Conservation (phyloP, 1,140 invertebrate species). For the Pteromalus puparum region DNA sequence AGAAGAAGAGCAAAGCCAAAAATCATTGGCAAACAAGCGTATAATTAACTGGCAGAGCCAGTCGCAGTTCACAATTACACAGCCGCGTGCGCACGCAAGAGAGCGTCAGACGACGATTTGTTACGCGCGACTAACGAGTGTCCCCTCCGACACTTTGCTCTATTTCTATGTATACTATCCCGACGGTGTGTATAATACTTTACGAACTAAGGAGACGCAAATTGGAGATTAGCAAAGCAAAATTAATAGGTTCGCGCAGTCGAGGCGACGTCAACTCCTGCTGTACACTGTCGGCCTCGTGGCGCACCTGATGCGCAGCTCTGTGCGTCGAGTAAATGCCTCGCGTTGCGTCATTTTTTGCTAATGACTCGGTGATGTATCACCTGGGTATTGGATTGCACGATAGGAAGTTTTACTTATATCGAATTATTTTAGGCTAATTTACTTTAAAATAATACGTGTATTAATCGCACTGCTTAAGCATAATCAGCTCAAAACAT, state of each 20-base stretch:
- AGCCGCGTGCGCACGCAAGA: background rate
- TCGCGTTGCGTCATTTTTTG: too few species aligned
- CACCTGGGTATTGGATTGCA: too few species aligned
- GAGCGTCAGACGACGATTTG: slow-evolving; percentile 16
- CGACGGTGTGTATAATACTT: slow-evolving; percentile 55
- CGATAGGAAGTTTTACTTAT: too few species aligned
- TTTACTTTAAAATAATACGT: too few species aligned
- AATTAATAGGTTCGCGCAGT: slow-evolving; percentile 65
- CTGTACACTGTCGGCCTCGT: background rate
- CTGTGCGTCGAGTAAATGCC: too few species aligned
- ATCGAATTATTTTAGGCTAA: too few species aligned
- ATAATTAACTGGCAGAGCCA: background rate
- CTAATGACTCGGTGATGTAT: too few species aligned
- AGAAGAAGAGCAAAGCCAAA: background rate
- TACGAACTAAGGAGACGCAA: slow-evolving; percentile 63
- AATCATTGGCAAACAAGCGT: background rate
- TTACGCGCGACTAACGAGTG: slow-evolving; percentile 37
- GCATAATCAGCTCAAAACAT: too few species aligned
- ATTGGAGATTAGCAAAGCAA: slow-evolving; percentile 69
- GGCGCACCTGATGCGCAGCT: background rate
- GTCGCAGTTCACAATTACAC: background rate
- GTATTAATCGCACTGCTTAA: too few species aligned
- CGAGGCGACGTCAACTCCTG: background rate
- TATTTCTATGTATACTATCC: background rate
- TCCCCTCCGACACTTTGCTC: background rate